Evolutionary conservation across 1,140 invertebrate species (phyloP), one percentile per base, ranked within the genome.

Genomic region (Anagrus nilaparvatae): DNA sequence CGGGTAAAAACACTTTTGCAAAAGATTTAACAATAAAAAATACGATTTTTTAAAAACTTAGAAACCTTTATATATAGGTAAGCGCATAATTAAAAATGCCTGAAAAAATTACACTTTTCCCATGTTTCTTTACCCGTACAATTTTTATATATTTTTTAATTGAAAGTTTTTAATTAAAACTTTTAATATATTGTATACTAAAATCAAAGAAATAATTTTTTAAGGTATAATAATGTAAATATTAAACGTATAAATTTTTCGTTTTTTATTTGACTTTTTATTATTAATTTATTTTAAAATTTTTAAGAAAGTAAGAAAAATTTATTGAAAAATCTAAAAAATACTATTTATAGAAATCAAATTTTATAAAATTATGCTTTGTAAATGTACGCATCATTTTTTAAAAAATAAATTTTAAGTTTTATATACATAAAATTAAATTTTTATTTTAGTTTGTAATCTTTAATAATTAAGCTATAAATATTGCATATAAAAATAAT

Each of bases 181-280:
- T n/a, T n/a, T n/a, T n/a, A n/a, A n/a, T n/a, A n/a, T n/a, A n/a
- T n/a, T n/a, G n/a, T n/a, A n/a, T n/a, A n/a, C n/a, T n/a, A n/a
- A n/a, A n/a, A n/a, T n/a, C n/a, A n/a, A n/a, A n/a, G n/a, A n/a
- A n/a, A n/a, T n/a, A n/a, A n/a, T n/a, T n/a, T n/a, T n/a, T n/a
- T n/a, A n/a, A n/a, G n/a, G n/a, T n/a, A n/a, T n/a, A n/a, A 40
- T 46, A 37, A 32, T 46, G 44, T 46, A 46, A 46, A 46, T 46
- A 46, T 46, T 37, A 46, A 40, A 37, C 33, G 28, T 46, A n/a
- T n/a, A 41, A 42, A 37, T 40, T 37, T 42, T 41, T 42, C 37
- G 28, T 37, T 46, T 37, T 46, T 24, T 46, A 46, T 42, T 28
- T 33, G 44, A 35, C 29, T 47, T 27, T 33, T 40, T 27, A 12